Conservation (phyloP, 2,888 invertebrate genomes). For the Emmelina monodactyla region DNA sequence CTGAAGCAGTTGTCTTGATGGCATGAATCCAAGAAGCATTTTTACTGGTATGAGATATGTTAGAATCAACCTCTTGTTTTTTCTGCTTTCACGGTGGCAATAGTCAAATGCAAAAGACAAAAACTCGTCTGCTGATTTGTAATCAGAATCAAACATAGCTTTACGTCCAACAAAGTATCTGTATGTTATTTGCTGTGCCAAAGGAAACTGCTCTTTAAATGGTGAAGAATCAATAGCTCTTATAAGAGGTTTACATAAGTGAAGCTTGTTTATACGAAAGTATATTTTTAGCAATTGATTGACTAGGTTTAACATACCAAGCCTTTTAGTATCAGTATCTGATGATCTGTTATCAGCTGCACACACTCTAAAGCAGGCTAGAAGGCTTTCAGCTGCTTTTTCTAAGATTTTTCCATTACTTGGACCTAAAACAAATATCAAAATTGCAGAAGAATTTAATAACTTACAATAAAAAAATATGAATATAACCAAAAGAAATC, state of each 20-base stretch:
- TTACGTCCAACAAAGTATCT: conserved; percentile 97
- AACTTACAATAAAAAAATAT: too few relatives aligned
- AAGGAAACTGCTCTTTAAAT: conserved; percentile 86
- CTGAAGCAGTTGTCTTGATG: conserved; percentile 78
- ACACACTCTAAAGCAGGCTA: conserved; percentile 94
- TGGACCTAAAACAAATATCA: conserved; percentile 53
- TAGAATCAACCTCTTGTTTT: conserved; percentile 91
- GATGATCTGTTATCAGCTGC: conserved; percentile 92
- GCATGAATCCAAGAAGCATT: conserved; percentile 96
- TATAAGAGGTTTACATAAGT: conserved; percentile 92
- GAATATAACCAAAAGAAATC: neutral
- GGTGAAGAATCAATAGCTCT: conserved; percentile 94
- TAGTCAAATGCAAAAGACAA: conserved; percentile 92
- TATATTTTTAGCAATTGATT: conserved; percentile 96
- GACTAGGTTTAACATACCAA: conserved; percentile 95
- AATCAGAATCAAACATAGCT: conserved; percentile 98
- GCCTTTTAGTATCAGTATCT: conserved; percentile 90
- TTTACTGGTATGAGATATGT: conserved; percentile 97
- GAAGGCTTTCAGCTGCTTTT: conserved; percentile 91
- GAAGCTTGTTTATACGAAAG: conserved; percentile 89
- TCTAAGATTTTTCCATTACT: conserved; percentile 78
- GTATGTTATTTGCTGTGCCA: conserved; percentile 95
- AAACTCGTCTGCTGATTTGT: conserved; percentile 90
- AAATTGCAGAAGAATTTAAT: too few relatives aligned
- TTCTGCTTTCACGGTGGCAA: conserved; percentile 80